phyloP scores from a whole-genome alignment of 2,797 vertebrate species.

The Cirrhinus mrigala region DNA sequence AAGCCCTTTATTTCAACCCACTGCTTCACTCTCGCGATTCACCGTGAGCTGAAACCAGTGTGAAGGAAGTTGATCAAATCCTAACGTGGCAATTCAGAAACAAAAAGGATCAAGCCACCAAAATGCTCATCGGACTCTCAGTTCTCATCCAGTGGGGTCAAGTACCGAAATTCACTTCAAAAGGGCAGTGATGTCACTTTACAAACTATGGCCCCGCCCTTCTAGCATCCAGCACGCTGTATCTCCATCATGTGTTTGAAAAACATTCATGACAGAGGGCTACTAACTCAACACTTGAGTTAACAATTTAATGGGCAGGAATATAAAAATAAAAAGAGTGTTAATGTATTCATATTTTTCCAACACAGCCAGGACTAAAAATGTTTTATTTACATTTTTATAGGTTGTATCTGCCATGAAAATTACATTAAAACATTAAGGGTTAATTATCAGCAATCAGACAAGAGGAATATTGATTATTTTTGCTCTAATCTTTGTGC shows the following conservation, averaged over 20 bases:
- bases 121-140: conserved; percentile 50
- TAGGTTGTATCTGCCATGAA: neutral
- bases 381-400: neutral
- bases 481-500: too few species aligned
- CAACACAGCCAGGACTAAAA: neutral
- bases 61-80: neutral
- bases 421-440: too few species aligned
- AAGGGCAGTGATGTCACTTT: conserved; percentile 68
- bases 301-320: neutral
- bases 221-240: neutral
- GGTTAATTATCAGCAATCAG: neutral
- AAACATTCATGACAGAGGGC: neutral
- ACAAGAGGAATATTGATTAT: neutral
- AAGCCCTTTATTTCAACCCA: neutral
- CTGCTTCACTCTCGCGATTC: neutral
- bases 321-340: neutral
- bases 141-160: conserved; percentile 66
- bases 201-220: conserved; percentile 60
- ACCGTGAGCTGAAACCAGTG: neutral
- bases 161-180: conserved; percentile 68
- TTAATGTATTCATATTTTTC: neutral
- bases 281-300: neutral
- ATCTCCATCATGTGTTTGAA: conserved; percentile 5
- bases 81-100: neutral
- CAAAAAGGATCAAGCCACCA: neutral